Conservation (phyloP, 2,113 vertebrate genomes). For the Zosterops pallidus region DNA sequence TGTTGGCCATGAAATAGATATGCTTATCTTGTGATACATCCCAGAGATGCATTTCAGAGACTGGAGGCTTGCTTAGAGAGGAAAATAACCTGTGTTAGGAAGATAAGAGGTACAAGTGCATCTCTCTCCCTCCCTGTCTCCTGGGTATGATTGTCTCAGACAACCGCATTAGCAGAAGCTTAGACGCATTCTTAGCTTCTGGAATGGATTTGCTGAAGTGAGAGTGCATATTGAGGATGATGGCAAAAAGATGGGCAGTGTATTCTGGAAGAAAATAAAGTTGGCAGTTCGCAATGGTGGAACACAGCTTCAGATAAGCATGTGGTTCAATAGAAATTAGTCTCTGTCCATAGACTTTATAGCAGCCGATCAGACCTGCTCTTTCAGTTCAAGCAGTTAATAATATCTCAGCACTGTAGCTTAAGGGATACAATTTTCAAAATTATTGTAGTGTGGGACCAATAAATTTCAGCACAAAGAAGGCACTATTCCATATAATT, state of each 20-base stretch:
- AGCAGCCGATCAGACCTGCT: slow-evolving; percentile 62
- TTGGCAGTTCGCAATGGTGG: slow-evolving; percentile 60
- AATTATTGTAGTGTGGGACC: slow-evolving; percentile 80
- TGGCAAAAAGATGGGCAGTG: slow-evolving; percentile 24
- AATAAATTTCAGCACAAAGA: slow-evolving; percentile 77
- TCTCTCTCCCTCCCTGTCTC: neutral
- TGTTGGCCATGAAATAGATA: neutral
- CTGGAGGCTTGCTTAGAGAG: neutral
- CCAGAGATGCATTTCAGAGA: neutral
- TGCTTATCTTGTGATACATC: neutral
- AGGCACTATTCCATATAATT: slow-evolving; percentile 78
- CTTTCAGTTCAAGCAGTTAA: slow-evolving; percentile 75
- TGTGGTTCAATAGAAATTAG: slow-evolving; percentile 71
- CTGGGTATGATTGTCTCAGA: slow-evolving; percentile 28
- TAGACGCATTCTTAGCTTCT: neutral
- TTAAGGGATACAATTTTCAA: slow-evolving; percentile 80
- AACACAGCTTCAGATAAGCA: slow-evolving; percentile 66
- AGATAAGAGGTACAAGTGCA: neutral
- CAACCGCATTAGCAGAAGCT: slow-evolving; percentile 18
- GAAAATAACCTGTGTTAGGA: slow-evolving; percentile 19
- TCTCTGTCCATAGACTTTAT: slow-evolving; percentile 59
- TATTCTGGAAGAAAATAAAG: slow-evolving; percentile 59
- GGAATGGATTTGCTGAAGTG: slow-evolving; percentile 50
- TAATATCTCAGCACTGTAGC: slow-evolving; percentile 73
- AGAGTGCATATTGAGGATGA: neutral